Evolutionary conservation across 2,797 vertebrate genomes (phyloP).

Genomic region (Coregonus sp.): DNA sequence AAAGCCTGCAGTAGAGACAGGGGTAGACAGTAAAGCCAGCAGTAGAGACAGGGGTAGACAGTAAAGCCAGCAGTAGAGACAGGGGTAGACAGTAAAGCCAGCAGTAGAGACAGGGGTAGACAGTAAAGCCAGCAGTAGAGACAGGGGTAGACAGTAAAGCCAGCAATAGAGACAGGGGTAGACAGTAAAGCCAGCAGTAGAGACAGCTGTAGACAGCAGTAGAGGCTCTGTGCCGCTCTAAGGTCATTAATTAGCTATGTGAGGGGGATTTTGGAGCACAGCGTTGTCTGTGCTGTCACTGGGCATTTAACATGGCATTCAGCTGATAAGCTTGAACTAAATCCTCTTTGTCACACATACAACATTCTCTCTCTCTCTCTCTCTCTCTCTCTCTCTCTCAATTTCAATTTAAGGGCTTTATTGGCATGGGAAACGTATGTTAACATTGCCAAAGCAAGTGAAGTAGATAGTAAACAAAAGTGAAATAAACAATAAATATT

Average conservation of each 20-base stretch:
- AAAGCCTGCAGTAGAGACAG: too few relatives aligned
- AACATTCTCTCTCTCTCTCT: conserved; percentile 11
- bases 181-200: too few relatives aligned
- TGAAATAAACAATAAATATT: too few relatives aligned
- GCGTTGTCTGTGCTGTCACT: conserved; percentile 23
- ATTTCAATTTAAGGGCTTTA: too few relatives aligned
- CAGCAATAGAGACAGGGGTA: too few relatives aligned
- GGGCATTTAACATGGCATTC: conserved; percentile 15
- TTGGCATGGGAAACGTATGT: too few relatives aligned
- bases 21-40: background rate
- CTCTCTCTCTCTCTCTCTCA: too few relatives aligned
- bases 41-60: background rate
- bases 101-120: background rate
- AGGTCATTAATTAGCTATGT: conserved; percentile 29
- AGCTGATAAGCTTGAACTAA: conserved; percentile 21
- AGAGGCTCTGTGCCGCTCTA: background rate
- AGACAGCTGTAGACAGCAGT: background rate
- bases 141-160: too few relatives aligned
- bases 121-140: background rate
- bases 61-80: background rate
- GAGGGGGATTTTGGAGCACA: conserved; percentile 2
- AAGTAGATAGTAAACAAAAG: too few relatives aligned
- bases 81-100: background rate
- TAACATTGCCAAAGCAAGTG: too few relatives aligned
- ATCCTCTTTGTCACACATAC: conserved; percentile 37